These are phyloP conservation scores for Callaeas wilsoni DNA, from an alignment of 2,113 vertebrate species.

Conservation along the genomic window DNA sequence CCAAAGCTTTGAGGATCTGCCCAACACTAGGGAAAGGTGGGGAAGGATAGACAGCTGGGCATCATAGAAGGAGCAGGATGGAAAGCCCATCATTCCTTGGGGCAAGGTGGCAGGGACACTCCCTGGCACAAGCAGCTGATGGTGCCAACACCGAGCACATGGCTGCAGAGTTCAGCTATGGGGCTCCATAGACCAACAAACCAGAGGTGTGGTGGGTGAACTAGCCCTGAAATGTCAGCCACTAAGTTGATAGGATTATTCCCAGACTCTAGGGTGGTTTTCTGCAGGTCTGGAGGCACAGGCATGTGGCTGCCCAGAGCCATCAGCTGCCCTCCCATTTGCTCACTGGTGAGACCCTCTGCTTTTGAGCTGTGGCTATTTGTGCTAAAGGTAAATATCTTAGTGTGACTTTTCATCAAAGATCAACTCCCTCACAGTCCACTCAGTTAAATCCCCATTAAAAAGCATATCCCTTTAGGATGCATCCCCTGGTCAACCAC, in stretches of 20 bases:
- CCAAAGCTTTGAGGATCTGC: not conserved
- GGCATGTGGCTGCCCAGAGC: not conserved
- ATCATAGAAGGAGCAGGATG: not conserved
- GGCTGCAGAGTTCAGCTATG: fast-evolving
- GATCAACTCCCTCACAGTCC: not conserved
- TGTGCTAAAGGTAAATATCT: not conserved
- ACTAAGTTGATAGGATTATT: not conserved
- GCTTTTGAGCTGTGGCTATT: not conserved
- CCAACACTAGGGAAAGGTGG: not conserved
- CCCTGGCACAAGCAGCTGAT: not conserved
- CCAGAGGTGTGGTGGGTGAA: not conserved
- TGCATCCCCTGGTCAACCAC: not conserved
- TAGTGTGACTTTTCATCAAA: not conserved
- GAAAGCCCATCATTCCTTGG: fast-evolving
- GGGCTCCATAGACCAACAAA: not conserved
- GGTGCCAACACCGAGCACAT: fast-evolving
- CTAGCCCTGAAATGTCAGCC: not conserved
- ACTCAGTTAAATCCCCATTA: not conserved
- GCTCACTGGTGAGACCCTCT: not conserved
- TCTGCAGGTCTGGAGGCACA: not conserved
- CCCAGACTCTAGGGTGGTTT: not conserved
- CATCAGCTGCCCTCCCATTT: not conserved
- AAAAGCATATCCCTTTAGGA: not conserved
- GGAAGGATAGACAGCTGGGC: not conserved
- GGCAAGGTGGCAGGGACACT: not conserved